Evolutionary conservation across 2,113 vertebrate species (phyloP), one percentile per base, ranked within the genome.

Genomic region (Puma concolor): DNA sequence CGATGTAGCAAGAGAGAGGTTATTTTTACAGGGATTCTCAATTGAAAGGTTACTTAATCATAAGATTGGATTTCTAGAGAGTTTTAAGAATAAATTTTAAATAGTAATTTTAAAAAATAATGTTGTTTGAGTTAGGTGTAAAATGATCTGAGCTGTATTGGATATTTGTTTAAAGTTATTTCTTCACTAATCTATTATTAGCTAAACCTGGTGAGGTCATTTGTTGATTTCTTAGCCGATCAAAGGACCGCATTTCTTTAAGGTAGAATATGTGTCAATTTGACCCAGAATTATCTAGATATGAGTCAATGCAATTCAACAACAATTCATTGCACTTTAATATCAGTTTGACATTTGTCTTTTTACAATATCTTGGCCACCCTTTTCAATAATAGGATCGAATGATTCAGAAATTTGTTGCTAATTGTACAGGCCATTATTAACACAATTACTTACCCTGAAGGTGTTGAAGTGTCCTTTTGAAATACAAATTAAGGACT

Each of bases 401-500:
- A 95, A 87, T 91, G 69, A 74, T 52, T 94, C 16, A 44, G 82
- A 93, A 91, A 76, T 81, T 86, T 90, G 33, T 79, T 96, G 93
- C 57, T 82, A 54, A 48, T 86, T 95, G 19, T 86, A 79, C 41
- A 77, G 33, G 57, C 25, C 16, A 48, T 91, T 38, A 80, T 95
- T 94, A 95, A 86, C 38, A 95, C 7, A 63, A 8, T 90, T 97
- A 77, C 89, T 97, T 88, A 89, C 14, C 17, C 23, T 83, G 17
- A 81, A 52, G 31, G 7, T 19, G 7, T 72, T 83, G 6, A 92
- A 89, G 29, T 91, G 3, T 74, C n/a, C 11, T 41, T 91, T 83
- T 50, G 38, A 96, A 98, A 83, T 94, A 85, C 95, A 97, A 96
- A 79, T n/a, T 94, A 91, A 88, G 17, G 21, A 19, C 7, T 71